These are phyloP conservation scores for Protaetia brevitarsis DNA, from an alignment of 1,140 invertebrate species.

Conservation along the genomic window DNA sequence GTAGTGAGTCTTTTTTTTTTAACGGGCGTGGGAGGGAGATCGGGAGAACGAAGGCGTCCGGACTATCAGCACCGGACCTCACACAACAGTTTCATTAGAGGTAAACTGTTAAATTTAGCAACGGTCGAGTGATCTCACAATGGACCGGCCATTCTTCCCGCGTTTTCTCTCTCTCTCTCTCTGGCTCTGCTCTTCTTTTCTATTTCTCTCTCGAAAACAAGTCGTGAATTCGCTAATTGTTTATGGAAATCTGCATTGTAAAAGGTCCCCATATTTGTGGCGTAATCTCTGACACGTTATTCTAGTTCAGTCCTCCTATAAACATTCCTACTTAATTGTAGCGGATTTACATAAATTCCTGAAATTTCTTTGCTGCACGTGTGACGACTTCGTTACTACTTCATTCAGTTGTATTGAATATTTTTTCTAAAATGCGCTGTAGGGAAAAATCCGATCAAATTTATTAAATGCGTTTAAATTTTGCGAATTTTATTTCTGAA, in stretches of 20 bases:
- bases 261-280: background rate
- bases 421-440: too few relatives aligned
- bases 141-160: conserved; percentile 6
- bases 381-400: too few relatives aligned
- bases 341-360: too few relatives aligned
- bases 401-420: too few relatives aligned
- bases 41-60: conserved; percentile 6
- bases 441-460: too few relatives aligned
- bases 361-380: too few relatives aligned
- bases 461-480: too few relatives aligned
- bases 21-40: background rate
- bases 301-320: too few relatives aligned
- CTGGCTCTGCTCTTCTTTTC: too few relatives aligned
- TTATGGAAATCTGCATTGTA: background rate
- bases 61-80: background rate
- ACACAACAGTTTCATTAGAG: conserved; percentile 26
- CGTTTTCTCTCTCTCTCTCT: too few relatives aligned
- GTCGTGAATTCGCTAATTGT: conserved; percentile 16
- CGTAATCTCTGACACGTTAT: background rate
- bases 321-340: too few relatives aligned
- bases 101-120: conserved; percentile 26
- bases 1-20: conserved; percentile 24
- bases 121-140: conserved; percentile 16
- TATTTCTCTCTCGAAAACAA: background rate
- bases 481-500: too few relatives aligned